Evolutionary conservation across 2,888 invertebrate species (phyloP).

Genomic region (Drosophila seclusa): DNA sequence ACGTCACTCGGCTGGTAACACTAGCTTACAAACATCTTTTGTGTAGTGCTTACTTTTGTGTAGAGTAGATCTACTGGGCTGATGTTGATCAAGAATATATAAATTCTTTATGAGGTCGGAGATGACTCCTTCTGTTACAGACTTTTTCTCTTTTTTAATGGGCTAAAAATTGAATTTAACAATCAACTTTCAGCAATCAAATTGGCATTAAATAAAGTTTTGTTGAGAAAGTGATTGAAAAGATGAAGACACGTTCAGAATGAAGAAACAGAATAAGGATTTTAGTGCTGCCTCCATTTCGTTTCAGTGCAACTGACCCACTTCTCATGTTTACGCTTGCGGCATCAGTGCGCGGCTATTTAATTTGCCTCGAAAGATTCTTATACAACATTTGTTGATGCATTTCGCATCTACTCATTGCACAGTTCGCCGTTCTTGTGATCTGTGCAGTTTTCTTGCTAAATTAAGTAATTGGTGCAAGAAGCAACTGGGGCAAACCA

Average conservation of each 20-base stretch:
- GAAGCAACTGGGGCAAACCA: conserved; percentile 44
- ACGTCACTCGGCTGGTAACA: neutral
- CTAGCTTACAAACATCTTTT: neutral
- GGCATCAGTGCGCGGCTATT: conserved; percentile 35
- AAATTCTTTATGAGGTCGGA: neutral
- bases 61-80: neutral
- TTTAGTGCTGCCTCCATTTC: neutral
- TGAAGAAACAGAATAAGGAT: neutral
- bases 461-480: conserved; percentile 77
- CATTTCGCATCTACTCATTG: conserved; percentile 31
- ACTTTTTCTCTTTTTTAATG: neutral
- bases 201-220: neutral
- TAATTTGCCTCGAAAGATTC: conserved; percentile 27
- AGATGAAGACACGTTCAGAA: neutral
- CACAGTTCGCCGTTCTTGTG: conserved; percentile 27
- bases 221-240: neutral
- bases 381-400: conserved; percentile 71
- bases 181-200: neutral
- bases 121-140: neutral
- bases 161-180: neutral
- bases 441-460: conserved; percentile 68
- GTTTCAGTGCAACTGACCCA: conserved; percentile 56
- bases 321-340: conserved; percentile 29
- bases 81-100: neutral
- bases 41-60: neutral